Evolutionary conservation across 2,797 vertebrate genomes (phyloP), one percentile per base, ranked within the genome.

Genomic region (Luscinia luscinia): DNA sequence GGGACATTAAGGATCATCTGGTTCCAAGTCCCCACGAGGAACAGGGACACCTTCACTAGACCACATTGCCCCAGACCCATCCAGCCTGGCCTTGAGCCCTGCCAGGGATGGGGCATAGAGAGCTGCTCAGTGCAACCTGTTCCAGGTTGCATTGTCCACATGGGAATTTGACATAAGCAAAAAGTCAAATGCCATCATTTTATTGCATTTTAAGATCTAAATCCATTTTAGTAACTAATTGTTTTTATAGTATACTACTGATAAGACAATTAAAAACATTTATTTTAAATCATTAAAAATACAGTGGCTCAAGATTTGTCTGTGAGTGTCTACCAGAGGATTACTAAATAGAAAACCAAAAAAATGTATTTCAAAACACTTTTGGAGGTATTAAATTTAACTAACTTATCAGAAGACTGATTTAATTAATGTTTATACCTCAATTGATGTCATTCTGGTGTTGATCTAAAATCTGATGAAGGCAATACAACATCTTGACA

Each of bases 261-360:
- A 7, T 64, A 36, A 70, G 3, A 24, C 2, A 54, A 32, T 57
- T 62, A 13, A 3, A 68, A 76, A 86, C 46, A 1, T 62, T 62
- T 59, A 13, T 55, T 80, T 67, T 51, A 11, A 63, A 41, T 27
- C 16, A 59, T 84, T 73, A 55, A 51, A 68, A 72, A 51, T 55
- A 21, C 2, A 28, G 11, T 0, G 0, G 1, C 16, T 64, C 24
- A 51, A 59, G 0, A 45, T 59, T 79, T 59, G 2, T 49, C 22
- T 70, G 15, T 67, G 40, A 19, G 20, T 32, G 14, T 20, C n/a
- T 55, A 69, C 66, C 32, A 57, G 10, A 57, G 9, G 19, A 51
- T 55, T 61, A 59, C 23, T 59, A 51, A 70, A 70, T 38, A 43
- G 4, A 63, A 82, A 70, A n/a, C 0, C 34, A 34, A 34, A 34